Evolutionary conservation across 2,797 vertebrate genomes (phyloP).

Genomic region (Myotis myotis): DNA sequence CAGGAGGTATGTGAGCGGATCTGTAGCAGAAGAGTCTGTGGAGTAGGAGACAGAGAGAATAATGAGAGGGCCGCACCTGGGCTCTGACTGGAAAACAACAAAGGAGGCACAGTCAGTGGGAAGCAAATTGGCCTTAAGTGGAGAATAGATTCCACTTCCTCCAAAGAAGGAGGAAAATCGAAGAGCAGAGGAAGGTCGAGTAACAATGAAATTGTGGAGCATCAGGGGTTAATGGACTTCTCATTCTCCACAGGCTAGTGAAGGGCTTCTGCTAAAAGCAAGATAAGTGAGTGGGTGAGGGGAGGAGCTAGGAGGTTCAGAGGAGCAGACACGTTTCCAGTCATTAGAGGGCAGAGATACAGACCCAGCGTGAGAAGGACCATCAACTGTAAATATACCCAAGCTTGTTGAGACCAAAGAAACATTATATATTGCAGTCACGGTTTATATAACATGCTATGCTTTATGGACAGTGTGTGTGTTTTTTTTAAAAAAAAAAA

Average conservation of each 20-base stretch:
- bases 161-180: neutral
- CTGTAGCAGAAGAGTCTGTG: neutral
- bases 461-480: neutral
- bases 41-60: neutral
- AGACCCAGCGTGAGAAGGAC: neutral
- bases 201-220: neutral
- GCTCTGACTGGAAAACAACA: neutral
- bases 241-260: neutral
- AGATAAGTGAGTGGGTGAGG: neutral
- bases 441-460: neutral
- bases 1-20: neutral
- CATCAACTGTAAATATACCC: neutral
- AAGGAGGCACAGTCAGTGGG: neutral
- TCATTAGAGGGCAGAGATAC: neutral
- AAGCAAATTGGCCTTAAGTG: neutral
- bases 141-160: neutral
- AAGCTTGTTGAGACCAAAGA: neutral
- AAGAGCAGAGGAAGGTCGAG: neutral
- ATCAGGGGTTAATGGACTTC: neutral
- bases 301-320: neutral
- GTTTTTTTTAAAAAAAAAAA: too few species aligned
- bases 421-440: neutral
- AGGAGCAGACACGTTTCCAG: neutral
- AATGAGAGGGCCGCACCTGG: neutral
- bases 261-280: neutral